Evolutionary conservation across 2,113 vertebrate genomes (phyloP).

Genomic region (Arenaria interpres): DNA sequence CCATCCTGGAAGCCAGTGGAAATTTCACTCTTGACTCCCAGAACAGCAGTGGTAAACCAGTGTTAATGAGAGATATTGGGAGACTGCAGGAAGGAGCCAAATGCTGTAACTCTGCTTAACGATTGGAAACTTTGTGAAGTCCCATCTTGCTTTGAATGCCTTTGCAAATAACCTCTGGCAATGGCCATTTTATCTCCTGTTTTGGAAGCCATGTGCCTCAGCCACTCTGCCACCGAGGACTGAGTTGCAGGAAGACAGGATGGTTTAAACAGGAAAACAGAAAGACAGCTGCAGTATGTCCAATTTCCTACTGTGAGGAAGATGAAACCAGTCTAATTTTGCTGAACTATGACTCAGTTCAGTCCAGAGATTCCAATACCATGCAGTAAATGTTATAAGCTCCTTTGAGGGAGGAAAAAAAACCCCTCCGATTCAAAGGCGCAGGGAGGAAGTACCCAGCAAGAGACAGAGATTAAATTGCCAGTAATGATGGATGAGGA

Average conservation of each 20-base stretch:
- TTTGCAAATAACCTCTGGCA: slow-evolving; percentile 42
- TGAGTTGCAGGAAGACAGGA: neutral
- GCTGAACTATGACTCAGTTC: slow-evolving; percentile 52
- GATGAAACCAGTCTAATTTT: slow-evolving; percentile 38
- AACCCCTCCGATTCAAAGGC: neutral
- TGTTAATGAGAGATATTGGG: slow-evolving; percentile 60
- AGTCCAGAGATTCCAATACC: slow-evolving; percentile 34
- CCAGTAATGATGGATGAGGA: slow-evolving; percentile 40
- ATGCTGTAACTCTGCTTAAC: neutral
- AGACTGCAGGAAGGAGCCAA: slow-evolving; percentile 32
- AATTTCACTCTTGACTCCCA: slow-evolving; percentile 31
- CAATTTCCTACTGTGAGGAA: slow-evolving; percentile 46
- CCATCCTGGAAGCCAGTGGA: slow-evolving; percentile 17
- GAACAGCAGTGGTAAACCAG: slow-evolving; percentile 4
- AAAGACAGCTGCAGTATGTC: slow-evolving; percentile 20
- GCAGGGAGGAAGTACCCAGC: neutral
- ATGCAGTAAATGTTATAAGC: slow-evolving; percentile 32
- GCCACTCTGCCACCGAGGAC: neutral
- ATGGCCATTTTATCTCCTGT: slow-evolving; percentile 1
- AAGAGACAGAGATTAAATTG: slow-evolving; percentile 14
- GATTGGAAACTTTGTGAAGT: slow-evolving; percentile 18
- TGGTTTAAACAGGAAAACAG: slow-evolving; percentile 18
- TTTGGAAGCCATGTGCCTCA: slow-evolving; percentile 2
- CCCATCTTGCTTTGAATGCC: neutral
- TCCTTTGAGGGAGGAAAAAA: slow-evolving; percentile 20